Conservation (phyloP, 2,888 invertebrate species). For the Drosophila suboccidentalis region DNA sequence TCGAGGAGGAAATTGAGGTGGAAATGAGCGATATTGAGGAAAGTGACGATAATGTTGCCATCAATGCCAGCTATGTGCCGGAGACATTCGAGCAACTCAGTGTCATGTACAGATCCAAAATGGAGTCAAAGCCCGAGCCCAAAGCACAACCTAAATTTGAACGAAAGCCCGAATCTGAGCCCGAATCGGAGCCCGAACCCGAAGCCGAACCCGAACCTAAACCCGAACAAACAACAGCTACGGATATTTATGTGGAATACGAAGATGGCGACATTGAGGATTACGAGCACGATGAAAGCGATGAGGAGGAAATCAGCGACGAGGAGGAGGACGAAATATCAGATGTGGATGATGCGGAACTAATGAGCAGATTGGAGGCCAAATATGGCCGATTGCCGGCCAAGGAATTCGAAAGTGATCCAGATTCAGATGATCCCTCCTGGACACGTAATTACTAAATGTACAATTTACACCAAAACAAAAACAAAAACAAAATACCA, state of each 20-base stretch:
- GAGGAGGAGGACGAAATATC: slow-evolving; percentile 87
- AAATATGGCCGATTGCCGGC: slow-evolving; percentile 91
- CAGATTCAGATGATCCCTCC: slow-evolving; percentile 84
- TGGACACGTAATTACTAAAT: slow-evolving; percentile 86
- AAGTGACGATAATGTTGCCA: slow-evolving; percentile 85
- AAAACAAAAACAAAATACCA: slow-evolving; percentile 23
- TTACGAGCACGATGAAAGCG: slow-evolving; percentile 57
- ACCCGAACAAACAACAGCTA: slow-evolving; percentile 20
- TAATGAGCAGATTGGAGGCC: slow-evolving; percentile 90
- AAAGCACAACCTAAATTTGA: slow-evolving; percentile 8
- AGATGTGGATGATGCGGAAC: slow-evolving; percentile 90
- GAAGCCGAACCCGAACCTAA: slow-evolving; percentile 19
- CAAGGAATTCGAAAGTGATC: slow-evolving; percentile 86
- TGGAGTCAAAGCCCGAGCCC: slow-evolving; percentile 8
- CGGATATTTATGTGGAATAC: slow-evolving; percentile 73
- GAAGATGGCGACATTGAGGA: slow-evolving; percentile 66
- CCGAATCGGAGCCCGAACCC: slow-evolving; percentile 10
- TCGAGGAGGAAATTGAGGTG: slow-evolving; percentile 82
- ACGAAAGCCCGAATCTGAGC: slow-evolving; percentile 8
- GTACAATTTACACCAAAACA: slow-evolving; percentile 56
- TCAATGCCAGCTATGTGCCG: slow-evolving; percentile 75
- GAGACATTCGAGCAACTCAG: slow-evolving; percentile 84
- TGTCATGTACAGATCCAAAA: slow-evolving; percentile 76
- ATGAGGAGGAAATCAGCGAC: slow-evolving; percentile 76
- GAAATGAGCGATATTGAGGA: slow-evolving; percentile 74